Evolutionary conservation across 2,888 invertebrate genomes (phyloP), one percentile per base, ranked within the genome.

Genomic region (Gerris lacustris): DNA sequence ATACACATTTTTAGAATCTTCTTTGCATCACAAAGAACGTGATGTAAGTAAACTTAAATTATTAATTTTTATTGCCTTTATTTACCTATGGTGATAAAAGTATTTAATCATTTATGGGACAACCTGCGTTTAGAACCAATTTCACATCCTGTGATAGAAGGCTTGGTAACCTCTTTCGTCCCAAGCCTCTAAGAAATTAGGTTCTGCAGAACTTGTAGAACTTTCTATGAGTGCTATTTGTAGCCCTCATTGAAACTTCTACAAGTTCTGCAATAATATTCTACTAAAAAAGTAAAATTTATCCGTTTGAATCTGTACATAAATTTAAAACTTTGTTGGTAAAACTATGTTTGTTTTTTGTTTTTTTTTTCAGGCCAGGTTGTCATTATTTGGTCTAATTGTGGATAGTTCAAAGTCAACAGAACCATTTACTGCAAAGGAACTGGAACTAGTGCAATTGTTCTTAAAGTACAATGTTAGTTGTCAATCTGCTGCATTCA

Each of bases 371-470:
- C 73, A 92, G 87, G 85, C 88, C 2, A 84, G 92, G 44, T 80
- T 91, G 6, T 83, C 88, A 74, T 85, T 87, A 0, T 82, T 92
- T 68, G 84, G 86, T 0, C 80, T 92, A 31, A 79, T 94, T 47
- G 87, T 89, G 69, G 91, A 92, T 77, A 88, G 86, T 0, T 87
- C 86, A 69, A 90, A 89, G 79, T 86, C 86, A 2, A 91, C 92
- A 2, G 89, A 91, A 78, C 75, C 81, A 11, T 85, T 90, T 74
- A 79, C 83, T 0, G 71, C 78, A 0, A 81, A 81, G 64, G 93
- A 94, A 77, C 82, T 93, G 55, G 78, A 83, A 2, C 82, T 88
- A 17, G 80, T 92, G 44, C 79, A 85, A 9, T 79, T 80, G 55
- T 92, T 87, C 80, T 78, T 92, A 55, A 80, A 81, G 18, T 86